These are phyloP conservation scores for Columba janthina DNA, from an alignment of 2,113 vertebrate genomes.

Conservation along the genomic window DNA sequence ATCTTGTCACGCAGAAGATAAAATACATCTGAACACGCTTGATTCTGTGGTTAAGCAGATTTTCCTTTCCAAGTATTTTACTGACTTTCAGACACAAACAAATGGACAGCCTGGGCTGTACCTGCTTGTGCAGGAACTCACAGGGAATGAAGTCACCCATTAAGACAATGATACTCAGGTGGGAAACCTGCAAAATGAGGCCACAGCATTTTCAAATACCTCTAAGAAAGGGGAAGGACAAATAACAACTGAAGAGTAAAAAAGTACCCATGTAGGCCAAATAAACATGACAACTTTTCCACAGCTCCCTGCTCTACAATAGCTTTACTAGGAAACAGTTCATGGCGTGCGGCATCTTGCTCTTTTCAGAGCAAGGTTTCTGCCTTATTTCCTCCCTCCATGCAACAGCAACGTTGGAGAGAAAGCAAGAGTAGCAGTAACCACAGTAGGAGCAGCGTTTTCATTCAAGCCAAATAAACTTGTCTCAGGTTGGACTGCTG, in stretches of 20 bases:
- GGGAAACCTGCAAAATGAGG: background rate
- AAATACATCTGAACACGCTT: background rate
- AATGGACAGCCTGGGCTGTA: background rate
- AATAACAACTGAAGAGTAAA: background rate
- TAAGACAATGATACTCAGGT: background rate
- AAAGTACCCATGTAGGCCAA: background rate
- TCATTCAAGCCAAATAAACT: background rate
- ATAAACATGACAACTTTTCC: background rate
- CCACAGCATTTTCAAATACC: background rate
- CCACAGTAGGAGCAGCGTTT: background rate
- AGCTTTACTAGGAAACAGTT: background rate
- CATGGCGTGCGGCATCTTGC: background rate
- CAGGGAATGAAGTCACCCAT: background rate
- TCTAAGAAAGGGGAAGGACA: background rate
- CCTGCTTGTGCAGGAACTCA: background rate
- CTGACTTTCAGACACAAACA: background rate
- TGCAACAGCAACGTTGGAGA: background rate
- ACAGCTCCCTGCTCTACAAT: background rate
- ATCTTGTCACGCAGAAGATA: background rate
- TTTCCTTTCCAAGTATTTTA: background rate
- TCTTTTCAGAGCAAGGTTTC: background rate
- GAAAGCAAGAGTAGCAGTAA: background rate
- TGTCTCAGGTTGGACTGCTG: background rate
- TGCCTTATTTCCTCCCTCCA: background rate
- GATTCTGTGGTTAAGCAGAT: background rate